Evolutionary conservation across 2,113 vertebrate genomes (phyloP).

Genomic region (Sander vitreus): DNA sequence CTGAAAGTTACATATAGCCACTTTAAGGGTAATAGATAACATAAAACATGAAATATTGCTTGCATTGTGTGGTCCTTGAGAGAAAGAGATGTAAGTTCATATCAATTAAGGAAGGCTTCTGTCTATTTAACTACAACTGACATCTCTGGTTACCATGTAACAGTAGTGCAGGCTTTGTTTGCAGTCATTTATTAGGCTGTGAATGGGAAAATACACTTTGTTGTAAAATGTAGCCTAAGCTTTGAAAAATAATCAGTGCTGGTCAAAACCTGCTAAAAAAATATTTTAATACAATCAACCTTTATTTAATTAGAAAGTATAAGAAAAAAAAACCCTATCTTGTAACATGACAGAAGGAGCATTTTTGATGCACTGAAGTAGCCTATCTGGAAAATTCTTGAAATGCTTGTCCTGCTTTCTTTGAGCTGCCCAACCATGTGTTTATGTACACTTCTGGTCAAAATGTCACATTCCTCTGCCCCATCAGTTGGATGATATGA

Average conservation of each 20-base stretch:
- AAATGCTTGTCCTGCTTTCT: no score
- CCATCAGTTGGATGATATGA: neutral
- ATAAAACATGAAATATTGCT: neutral
- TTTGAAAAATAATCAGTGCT: neutral
- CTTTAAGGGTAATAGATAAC: no score
- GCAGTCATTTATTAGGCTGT: constrained; percentile 9
- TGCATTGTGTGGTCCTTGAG: neutral
- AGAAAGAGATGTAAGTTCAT: neutral
- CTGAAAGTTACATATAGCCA: no score
- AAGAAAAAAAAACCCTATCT: neutral
- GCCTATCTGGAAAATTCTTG: no score
- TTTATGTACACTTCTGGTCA: neutral
- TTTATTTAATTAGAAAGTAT: no score
- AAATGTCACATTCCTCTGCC: neutral
- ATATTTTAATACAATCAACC: neutral
- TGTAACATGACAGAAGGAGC: neutral
- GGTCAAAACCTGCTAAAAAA: neutral
- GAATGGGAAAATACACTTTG: neutral
- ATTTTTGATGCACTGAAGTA: neutral
- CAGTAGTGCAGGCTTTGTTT: constrained; percentile 41
- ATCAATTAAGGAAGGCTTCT: neutral
- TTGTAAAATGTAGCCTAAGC: neutral
- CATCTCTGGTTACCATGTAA: constrained; percentile 14
- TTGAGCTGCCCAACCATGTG: no score
- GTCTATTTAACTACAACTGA: neutral